phyloP scores from a whole-genome alignment of 1,140 invertebrate genomes.

The Phortica variegata region DNA sequence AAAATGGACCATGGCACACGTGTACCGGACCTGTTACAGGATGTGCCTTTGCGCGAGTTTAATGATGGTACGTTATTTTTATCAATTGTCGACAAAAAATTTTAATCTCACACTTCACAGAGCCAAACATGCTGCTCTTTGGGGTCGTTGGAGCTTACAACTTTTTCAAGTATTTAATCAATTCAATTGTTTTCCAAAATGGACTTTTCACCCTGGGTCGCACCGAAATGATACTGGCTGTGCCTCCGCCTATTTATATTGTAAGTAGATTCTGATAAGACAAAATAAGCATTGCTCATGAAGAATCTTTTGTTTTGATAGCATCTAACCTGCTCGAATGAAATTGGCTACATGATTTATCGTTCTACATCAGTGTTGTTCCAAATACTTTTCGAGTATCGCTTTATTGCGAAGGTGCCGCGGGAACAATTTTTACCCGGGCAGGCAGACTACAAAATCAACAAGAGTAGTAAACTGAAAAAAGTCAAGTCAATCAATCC shows the following conservation, averaged over 20 bases:
- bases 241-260: constrained; percentile 60
- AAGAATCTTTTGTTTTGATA: constrained; percentile 7
- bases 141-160: constrained; percentile 60
- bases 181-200: constrained; percentile 61
- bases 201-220: constrained; percentile 58
- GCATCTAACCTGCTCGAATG: constrained; percentile 42
- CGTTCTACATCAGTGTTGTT: constrained; percentile 61
- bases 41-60: constrained; percentile 42
- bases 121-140: constrained; percentile 59
- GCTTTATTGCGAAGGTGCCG: constrained; percentile 60
- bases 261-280: constrained; percentile 40
- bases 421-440: constrained; percentile 61
- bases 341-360: constrained; percentile 52
- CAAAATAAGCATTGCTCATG: not conserved
- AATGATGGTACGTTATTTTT: constrained; percentile 25
- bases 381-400: constrained; percentile 61
- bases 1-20: constrained; percentile 62
- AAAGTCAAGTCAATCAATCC: constrained; percentile 58
- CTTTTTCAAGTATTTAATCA: constrained; percentile 62
- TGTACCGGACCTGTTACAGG: constrained; percentile 57
- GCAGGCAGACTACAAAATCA: constrained; percentile 47
- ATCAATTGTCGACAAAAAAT: not conserved
- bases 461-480: constrained; percentile 32
- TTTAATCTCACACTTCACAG: constrained; percentile 12
- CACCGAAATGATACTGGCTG: constrained; percentile 60